Evolutionary conservation across 1,140 invertebrate genomes (phyloP).

Genomic region (Dendrolimus punctatus): DNA sequence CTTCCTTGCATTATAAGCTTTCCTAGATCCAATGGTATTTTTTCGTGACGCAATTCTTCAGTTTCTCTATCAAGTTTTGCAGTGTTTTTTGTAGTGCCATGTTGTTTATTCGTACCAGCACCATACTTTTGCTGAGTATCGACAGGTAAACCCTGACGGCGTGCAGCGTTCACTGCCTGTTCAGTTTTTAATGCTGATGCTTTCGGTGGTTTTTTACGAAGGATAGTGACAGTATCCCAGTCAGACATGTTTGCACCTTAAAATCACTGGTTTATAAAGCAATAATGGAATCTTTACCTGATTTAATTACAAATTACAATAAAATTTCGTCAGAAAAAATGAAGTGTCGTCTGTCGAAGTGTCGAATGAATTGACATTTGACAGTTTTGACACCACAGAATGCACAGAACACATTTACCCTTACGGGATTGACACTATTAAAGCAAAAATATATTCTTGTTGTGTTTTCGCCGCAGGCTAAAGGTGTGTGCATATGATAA

Average conservation of each 20-base stretch:
- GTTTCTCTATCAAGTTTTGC: constrained; percentile 98
- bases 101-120: constrained; percentile 96
- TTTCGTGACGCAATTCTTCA: constrained; percentile 96
- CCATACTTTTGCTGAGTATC: constrained; percentile 98
- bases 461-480: no score
- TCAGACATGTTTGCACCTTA: constrained; percentile 77
- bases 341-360: no score
- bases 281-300: no score
- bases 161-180: constrained; percentile 82
- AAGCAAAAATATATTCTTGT: no score
- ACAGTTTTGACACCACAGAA: no score
- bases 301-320: no score
- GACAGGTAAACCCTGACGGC: constrained; percentile 89
- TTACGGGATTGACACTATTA: no score
- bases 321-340: no score
- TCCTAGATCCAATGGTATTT: constrained; percentile 89
- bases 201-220: constrained; percentile 91
- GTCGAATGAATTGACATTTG: no score
- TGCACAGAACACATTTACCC: no score
- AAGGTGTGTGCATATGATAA: no score
- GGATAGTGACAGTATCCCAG: constrained; percentile 93
- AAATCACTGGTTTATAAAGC: no score
- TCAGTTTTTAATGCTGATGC: constrained; percentile 91
- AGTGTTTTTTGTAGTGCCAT: constrained; percentile 94
- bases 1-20: constrained; percentile 96